A percentile compares a stretch with the other conserved stretches of the same genome.
Conservation (phyloP, 2,113 vertebrate genomes). For the Vimba vimba region DNA sequence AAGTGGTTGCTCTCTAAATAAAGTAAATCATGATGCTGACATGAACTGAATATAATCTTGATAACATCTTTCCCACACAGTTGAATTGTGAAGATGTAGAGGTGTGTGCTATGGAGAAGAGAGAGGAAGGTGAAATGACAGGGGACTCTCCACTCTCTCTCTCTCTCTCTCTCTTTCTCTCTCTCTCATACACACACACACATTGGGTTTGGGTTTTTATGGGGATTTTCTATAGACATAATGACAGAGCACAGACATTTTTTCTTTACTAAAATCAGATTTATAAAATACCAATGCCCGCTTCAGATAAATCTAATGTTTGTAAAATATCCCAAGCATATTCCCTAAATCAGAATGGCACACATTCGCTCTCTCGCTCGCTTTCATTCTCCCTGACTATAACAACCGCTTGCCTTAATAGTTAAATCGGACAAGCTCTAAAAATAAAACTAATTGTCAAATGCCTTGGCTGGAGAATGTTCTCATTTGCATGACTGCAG, state of each 20-base stretch:
- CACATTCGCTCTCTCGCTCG: background rate
- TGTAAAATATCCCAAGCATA: no score
- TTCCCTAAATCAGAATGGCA: background rate
- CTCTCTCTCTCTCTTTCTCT: no score
- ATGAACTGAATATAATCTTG: background rate
- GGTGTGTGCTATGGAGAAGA: background rate
- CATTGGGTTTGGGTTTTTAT: no score
- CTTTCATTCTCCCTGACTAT: background rate
- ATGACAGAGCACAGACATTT: background rate
- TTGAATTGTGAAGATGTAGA: background rate
- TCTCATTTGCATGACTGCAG: conserved; percentile 50
- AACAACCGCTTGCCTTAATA: conserved; percentile 28
- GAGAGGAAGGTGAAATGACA: background rate
- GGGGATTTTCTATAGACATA: no score
- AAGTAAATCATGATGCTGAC: background rate
- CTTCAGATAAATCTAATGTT: background rate
- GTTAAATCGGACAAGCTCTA: conserved; percentile 37
- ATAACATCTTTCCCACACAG: conserved; percentile 9
- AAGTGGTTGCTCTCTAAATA: background rate
- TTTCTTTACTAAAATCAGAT: no score
- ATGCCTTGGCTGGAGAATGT: conserved; percentile 36
- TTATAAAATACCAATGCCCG: background rate
- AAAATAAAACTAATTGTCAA: conserved; percentile 45
- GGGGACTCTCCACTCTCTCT: no score
- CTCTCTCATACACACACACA: background rate